Conservation (phyloP, 2,113 vertebrate genomes). For the Bombycilla garrulus region DNA sequence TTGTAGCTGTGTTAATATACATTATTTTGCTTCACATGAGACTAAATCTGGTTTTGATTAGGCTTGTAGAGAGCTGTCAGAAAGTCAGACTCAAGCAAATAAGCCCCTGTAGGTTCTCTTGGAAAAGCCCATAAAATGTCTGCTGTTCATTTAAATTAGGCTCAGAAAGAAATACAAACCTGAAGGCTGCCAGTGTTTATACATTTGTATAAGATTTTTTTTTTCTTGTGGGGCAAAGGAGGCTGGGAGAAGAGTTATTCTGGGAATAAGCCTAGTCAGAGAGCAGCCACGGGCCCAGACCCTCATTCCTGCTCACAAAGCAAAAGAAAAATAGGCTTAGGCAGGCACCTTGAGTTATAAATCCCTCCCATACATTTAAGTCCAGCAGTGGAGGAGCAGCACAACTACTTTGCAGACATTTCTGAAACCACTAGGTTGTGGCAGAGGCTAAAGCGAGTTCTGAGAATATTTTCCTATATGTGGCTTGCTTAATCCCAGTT, state of each 20-base stretch:
- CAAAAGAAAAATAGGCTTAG: not conserved
- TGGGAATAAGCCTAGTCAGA: conserved; percentile 41
- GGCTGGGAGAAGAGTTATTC: not conserved
- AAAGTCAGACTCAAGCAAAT: conserved; percentile 50
- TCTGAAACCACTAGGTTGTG: not conserved
- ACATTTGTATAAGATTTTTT: conserved; percentile 45
- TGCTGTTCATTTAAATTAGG: conserved; percentile 58
- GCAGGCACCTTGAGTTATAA: not conserved
- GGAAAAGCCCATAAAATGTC: conserved; percentile 62
- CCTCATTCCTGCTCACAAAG: not conserved
- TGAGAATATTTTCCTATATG: not conserved
- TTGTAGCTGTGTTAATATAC: conserved; percentile 25
- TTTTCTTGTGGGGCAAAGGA: conserved; percentile 16
- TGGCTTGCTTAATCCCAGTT: not conserved
- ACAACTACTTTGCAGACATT: not conserved
- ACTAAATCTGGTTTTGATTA: conserved; percentile 74
- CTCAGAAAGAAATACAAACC: conserved; percentile 63
- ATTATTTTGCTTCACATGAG: conserved; percentile 39
- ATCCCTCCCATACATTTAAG: not conserved
- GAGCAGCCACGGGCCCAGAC: not conserved
- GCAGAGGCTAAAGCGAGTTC: not conserved
- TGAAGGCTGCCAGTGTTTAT: conserved; percentile 57
- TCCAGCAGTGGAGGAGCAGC: not conserved
- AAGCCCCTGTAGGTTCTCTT: conserved; percentile 64
- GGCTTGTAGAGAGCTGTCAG: conserved; percentile 32